A percentile compares a stretch with the other conserved stretches of the same genome.
Conservation (phyloP, 2,113 vertebrate genomes). For the Echinops telfairi region DNA sequence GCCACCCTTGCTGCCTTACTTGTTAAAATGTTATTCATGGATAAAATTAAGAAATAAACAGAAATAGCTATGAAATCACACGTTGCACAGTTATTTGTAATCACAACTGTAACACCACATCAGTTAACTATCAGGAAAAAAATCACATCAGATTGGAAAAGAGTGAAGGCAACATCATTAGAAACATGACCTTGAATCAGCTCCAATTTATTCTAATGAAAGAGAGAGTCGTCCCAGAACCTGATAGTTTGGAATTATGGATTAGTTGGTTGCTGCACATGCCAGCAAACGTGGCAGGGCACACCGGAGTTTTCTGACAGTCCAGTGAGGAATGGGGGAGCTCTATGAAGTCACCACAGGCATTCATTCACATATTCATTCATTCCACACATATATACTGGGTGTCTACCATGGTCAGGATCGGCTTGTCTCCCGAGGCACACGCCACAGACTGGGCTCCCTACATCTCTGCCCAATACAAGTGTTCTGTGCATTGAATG, state of each 20-base stretch:
- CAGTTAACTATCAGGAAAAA: slow-evolving; percentile 63
- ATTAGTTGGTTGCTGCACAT: background rate
- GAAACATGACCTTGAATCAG: slow-evolving; percentile 45
- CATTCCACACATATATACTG: background rate
- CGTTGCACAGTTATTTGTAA: slow-evolving; percentile 59
- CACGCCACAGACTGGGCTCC: background rate
- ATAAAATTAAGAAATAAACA: slow-evolving; percentile 72
- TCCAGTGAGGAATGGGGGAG: background rate
- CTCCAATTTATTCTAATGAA: background rate
- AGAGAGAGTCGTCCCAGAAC: slow-evolving; percentile 19
- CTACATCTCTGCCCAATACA: background rate
- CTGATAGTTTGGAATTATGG: slow-evolving; percentile 45
- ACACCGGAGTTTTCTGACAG: background rate
- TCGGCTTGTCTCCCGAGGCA: background rate
- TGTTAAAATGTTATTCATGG: slow-evolving; percentile 65
- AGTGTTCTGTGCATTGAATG: background rate
- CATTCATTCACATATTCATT: background rate
- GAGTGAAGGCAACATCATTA: background rate
- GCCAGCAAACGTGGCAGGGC: background rate
- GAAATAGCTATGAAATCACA: slow-evolving; percentile 61
- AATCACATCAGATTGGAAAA: slow-evolving; percentile 20
- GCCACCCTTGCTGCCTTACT: slow-evolving; percentile 60
- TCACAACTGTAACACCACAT: slow-evolving; percentile 31
- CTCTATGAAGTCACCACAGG: background rate
- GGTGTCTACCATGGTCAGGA: background rate